Conservation (phyloP, 2,797 vertebrate genomes). For the Phoxinus dragarum region DNA sequence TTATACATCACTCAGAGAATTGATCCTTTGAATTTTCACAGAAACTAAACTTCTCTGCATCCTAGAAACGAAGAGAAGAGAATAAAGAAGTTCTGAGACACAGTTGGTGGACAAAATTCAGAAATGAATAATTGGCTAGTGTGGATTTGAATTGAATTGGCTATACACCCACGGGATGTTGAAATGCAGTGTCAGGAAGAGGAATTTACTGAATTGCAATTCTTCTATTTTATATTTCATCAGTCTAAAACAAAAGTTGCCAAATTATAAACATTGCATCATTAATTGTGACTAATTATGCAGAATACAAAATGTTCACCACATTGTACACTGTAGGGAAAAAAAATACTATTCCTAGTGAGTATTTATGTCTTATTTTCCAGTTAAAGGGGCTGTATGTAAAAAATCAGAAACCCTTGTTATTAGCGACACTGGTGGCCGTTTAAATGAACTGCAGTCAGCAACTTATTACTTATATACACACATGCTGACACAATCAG, state of each 20-base stretch:
- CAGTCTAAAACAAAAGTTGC: neutral
- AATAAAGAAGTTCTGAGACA: neutral
- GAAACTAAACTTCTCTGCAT: slow-evolving; percentile 4
- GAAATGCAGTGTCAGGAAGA: neutral
- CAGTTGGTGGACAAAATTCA: neutral
- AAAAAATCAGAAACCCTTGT: neutral
- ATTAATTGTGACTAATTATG: neutral
- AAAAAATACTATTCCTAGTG: neutral
- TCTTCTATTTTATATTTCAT: neutral
- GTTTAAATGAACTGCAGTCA: neutral
- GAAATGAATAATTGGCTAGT: neutral
- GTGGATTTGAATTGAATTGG: neutral
- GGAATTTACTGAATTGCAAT: neutral
- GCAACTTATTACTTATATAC: neutral
- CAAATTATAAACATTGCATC: neutral
- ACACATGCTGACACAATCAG: neutral
- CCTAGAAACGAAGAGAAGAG: neutral
- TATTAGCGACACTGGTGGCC: neutral
- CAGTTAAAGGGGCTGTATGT: neutral
- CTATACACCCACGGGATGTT: neutral
- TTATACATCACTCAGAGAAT: neutral
- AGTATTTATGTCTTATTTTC: neutral
- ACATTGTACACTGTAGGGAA: accelerated
- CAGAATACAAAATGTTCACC: neutral
- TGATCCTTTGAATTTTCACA: neutral